Percentiles rank a stretch among this genome's conserved stretches.
Evolutionary conservation across 2,113 vertebrate species (phyloP).

Genomic region (Pollimyrus isidori): DNA sequence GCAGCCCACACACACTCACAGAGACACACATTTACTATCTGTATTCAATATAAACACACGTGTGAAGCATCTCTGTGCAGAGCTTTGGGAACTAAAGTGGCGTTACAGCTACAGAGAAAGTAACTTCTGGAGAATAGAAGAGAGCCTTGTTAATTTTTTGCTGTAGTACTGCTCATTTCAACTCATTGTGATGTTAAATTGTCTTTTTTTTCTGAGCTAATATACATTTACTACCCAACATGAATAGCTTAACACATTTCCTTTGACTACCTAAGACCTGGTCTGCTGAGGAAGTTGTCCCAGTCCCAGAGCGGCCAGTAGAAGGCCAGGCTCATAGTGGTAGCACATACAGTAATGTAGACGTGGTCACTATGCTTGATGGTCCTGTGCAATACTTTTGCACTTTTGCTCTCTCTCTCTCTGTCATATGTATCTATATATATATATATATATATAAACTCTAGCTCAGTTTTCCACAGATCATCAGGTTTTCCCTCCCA

Average conservation of each 20-base stretch:
- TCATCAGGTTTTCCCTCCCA: not conserved
- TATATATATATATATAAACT: not conserved
- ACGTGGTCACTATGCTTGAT: not conserved
- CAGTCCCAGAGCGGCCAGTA: not conserved
- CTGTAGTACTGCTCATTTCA: not conserved
- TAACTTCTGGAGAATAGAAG: not conserved
- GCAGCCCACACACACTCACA: not conserved
- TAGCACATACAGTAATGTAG: not conserved
- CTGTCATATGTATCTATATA: too few species aligned
- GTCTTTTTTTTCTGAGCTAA: not conserved
- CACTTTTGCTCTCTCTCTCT: not conserved
- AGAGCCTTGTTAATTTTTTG: not conserved
- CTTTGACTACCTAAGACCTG: not conserved
- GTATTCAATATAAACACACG: not conserved
- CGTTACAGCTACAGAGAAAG: not conserved
- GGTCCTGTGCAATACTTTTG: not conserved
- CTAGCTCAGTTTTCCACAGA: not conserved
- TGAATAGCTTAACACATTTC: not conserved
- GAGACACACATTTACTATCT: not conserved
- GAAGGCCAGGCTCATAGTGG: not conserved
- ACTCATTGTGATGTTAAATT: not conserved
- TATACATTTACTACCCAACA: not conserved
- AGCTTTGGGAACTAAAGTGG: not conserved
- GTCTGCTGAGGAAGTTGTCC: not conserved
- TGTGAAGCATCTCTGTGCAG: not conserved